These are phyloP conservation scores for Heptranchias perlo DNA, from an alignment of 2,113 vertebrate species.

Conservation along the genomic window DNA sequence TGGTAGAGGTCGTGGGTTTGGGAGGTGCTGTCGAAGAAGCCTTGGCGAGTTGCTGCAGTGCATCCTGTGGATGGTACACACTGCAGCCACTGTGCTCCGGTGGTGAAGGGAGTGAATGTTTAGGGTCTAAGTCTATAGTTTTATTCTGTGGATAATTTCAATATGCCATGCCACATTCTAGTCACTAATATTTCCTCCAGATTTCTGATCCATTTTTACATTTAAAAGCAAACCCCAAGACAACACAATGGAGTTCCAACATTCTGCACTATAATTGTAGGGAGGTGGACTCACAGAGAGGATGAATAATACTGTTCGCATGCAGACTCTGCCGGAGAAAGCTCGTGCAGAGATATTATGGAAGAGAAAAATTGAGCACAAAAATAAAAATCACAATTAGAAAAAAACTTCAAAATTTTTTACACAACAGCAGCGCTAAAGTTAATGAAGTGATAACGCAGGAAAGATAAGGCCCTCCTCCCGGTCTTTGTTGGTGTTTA, in stretches of 20 bases:
- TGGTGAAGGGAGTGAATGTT: no score
- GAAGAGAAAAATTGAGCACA: background rate
- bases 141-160: background rate
- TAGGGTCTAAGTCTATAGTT: background rate
- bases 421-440: background rate
- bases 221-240: background rate
- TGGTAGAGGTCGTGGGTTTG: no score
- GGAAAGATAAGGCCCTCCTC: background rate
- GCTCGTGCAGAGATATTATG: no score
- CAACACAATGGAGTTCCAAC: background rate
- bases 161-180: background rate
- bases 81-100: no score
- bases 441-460: background rate
- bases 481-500: background rate
- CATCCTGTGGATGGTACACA: no score
- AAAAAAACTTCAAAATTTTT: no score
- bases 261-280: background rate
- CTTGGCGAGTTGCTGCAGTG: no score
- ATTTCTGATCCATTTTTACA: background rate
- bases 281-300: background rate
- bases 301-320: background rate
- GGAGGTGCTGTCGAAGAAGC: no score
- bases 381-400: background rate
- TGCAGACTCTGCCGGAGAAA: background rate
- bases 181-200: background rate